Evolutionary conservation across 2,797 vertebrate species (phyloP).

Genomic region (Clarias laeviceps): DNA sequence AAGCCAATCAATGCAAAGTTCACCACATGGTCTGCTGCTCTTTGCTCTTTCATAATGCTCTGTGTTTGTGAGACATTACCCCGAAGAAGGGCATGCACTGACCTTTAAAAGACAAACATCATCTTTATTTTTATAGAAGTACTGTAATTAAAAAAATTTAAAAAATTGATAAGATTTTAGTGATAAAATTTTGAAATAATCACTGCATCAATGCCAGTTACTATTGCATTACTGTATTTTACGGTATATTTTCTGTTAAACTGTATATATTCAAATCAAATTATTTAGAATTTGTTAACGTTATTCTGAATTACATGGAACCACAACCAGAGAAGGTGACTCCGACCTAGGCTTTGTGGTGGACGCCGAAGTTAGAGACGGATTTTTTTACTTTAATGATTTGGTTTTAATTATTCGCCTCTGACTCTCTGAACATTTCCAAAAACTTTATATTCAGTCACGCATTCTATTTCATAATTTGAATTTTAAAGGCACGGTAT

Average conservation of each 20-base stretch:
- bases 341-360: too few species aligned
- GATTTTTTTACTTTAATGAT: neutral
- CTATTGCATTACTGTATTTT: neutral
- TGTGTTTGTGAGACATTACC: neutral
- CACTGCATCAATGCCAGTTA: neutral
- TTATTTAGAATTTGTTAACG: neutral
- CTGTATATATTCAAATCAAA: neutral
- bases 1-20: constrained; percentile 13
- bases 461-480: neutral
- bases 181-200: neutral
- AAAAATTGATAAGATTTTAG: neutral
- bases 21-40: neutral
- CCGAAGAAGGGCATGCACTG: neutral
- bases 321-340: neutral
- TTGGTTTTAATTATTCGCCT: neutral
- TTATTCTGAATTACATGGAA: neutral
- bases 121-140: neutral
- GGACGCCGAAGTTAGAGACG: neutral
- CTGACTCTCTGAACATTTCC: neutral
- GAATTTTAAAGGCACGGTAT: neutral
- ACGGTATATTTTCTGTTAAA: neutral
- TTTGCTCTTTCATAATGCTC: neutral
- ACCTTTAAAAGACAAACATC: neutral
- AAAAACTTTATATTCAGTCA: neutral
- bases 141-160: neutral